Conservation (phyloP, 2,113 vertebrate species). For the Macrotus californicus region DNA sequence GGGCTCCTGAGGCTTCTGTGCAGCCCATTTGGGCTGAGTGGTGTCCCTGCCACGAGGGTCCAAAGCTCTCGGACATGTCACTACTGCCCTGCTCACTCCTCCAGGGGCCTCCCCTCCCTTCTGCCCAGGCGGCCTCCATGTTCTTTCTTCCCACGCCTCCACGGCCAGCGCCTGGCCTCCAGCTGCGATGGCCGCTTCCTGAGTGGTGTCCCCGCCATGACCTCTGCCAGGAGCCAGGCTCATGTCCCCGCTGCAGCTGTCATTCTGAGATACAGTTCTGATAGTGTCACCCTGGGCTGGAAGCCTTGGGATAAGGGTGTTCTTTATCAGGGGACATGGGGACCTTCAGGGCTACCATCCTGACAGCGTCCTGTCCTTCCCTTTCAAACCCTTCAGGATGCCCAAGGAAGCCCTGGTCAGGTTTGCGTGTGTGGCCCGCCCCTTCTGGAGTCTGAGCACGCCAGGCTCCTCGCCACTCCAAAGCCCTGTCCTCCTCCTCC, state of each 20-base stretch:
- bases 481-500: not conserved
- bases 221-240: not conserved
- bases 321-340: not conserved
- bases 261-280: not conserved
- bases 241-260: not conserved
- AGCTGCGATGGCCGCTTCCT: not conserved
- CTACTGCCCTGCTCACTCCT: too few relatives aligned
- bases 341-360: not conserved
- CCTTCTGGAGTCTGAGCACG: not conserved
- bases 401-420: not conserved
- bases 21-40: too few relatives aligned
- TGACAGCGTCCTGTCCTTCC: not conserved
- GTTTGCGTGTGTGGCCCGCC: not conserved
- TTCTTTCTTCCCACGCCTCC: too few relatives aligned
- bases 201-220: not conserved
- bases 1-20: too few relatives aligned
- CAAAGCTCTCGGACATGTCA: too few relatives aligned
- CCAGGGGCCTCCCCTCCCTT: too few relatives aligned
- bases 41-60: too few relatives aligned
- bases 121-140: too few relatives aligned
- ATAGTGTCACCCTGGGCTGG: not conserved
- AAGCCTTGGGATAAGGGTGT: not conserved
- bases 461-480: not conserved
- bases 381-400: not conserved
- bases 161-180: not conserved